A percentile compares a stretch with the other conserved stretches of the same genome.
These are phyloP conservation scores for Aramus guarauna DNA, from an alignment of 2,113 vertebrate species.

Conservation along the genomic window DNA sequence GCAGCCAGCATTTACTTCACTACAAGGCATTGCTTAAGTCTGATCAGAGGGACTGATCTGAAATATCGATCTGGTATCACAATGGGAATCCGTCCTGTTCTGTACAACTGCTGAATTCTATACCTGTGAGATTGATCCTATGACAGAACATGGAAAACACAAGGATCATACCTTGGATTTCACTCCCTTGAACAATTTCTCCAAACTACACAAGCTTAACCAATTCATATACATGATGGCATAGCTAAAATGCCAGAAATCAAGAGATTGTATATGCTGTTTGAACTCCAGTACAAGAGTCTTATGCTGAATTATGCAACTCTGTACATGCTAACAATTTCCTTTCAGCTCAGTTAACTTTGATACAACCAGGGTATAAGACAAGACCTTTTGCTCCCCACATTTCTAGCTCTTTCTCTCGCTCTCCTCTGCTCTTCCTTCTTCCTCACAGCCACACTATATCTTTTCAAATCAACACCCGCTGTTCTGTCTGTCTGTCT, in stretches of 20 bases:
- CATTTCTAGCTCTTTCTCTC: background rate
- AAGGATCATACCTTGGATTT: background rate
- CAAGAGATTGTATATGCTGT: background rate
- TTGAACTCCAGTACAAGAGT: background rate
- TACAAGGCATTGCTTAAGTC: background rate
- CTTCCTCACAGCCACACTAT: background rate
- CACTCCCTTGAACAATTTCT: background rate
- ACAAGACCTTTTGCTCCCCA: background rate
- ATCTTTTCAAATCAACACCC: background rate
- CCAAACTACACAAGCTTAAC: background rate
- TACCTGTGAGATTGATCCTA: background rate
- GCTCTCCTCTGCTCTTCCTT: background rate
- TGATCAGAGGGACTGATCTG: background rate
- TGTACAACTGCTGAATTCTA: background rate
- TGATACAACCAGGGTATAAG: background rate
- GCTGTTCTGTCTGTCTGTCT: background rate
- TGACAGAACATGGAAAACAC: background rate
- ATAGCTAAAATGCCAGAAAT: background rate
- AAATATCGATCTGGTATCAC: background rate
- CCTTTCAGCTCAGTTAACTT: background rate
- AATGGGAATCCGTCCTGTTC: background rate
- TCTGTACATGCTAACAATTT: background rate
- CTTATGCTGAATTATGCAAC: background rate
- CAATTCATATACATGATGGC: background rate
- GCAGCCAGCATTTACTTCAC: background rate